Evolutionary conservation across 2,797 vertebrate species (phyloP).

Genomic region (Oryzias sinensis): DNA sequence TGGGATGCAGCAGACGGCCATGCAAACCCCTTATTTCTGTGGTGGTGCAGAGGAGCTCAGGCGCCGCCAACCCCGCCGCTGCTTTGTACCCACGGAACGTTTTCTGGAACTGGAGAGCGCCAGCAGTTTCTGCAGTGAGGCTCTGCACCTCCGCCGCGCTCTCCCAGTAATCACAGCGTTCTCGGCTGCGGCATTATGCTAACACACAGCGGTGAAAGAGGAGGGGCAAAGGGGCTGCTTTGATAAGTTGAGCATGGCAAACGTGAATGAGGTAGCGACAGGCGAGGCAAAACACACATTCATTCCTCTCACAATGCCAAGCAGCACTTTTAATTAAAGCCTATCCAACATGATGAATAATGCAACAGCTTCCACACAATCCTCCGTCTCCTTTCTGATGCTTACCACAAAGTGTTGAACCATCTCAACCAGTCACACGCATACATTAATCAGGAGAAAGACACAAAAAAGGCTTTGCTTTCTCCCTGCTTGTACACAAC

Average conservation of each 20-base stretch:
- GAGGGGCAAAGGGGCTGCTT: constrained; percentile 77
- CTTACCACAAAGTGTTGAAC: constrained; percentile 84
- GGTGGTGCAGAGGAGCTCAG: background rate
- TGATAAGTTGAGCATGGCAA: constrained; percentile 91
- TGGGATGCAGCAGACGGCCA: too few relatives aligned
- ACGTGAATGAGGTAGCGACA: constrained; percentile 92
- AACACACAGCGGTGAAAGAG: constrained; percentile 73
- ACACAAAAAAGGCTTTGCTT: constrained; percentile 45
- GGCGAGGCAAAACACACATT: constrained; percentile 93
- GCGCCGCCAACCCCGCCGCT: constrained; percentile 30
- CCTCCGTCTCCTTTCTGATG: constrained; percentile 86
- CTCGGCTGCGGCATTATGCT: constrained; percentile 82
- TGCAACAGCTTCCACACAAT: constrained; percentile 84
- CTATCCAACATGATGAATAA: constrained; percentile 94
- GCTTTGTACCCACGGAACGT: constrained; percentile 26
- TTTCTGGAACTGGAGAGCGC: constrained; percentile 25
- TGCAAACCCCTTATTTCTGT: constrained; percentile 1
- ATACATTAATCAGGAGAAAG: constrained; percentile 70
- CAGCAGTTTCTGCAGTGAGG: constrained; percentile 37
- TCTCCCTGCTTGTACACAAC: constrained; percentile 39
- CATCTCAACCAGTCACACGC: constrained; percentile 87
- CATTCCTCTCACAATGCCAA: constrained; percentile 86
- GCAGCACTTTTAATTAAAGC: constrained; percentile 97
- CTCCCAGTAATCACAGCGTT: constrained; percentile 84
- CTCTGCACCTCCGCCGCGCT: constrained; percentile 34